Evolutionary conservation across 2,888 invertebrate genomes (phyloP).

Genomic region (Epistrophe eligans): DNA sequence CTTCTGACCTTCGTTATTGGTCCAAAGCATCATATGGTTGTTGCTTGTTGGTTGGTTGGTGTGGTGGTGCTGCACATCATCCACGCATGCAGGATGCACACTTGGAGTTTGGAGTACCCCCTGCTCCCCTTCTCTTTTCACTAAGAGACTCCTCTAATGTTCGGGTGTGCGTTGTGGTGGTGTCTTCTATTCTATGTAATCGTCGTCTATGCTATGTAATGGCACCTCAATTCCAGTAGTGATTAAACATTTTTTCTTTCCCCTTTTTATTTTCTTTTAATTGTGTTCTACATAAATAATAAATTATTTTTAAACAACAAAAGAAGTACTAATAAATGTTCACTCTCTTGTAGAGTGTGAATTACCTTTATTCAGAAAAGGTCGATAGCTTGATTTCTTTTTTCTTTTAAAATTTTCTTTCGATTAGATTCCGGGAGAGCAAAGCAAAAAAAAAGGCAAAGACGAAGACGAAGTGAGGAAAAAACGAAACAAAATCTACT

Average conservation of each 20-base stretch:
- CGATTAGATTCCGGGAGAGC: constrained; percentile 62
- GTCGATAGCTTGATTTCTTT: constrained; percentile 72
- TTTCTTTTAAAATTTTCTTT: constrained; percentile 48
- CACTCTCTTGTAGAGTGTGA: constrained; percentile 45
- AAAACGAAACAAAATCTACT: constrained; percentile 65
- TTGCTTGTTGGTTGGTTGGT: constrained; percentile 58
- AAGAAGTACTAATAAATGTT: constrained; percentile 15
- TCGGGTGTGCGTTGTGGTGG: background rate
- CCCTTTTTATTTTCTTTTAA: constrained; percentile 16
- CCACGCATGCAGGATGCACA: constrained; percentile 75
- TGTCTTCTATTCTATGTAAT: constrained; percentile 12
- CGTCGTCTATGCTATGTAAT: constrained; percentile 49
- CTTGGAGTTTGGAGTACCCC: constrained; percentile 61
- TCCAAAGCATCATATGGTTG: constrained; percentile 75
- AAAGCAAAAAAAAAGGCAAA: constrained; percentile 45
- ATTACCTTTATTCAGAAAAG: constrained; percentile 69
- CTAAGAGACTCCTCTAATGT: background rate
- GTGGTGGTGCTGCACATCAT: constrained; percentile 69
- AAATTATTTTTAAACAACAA: constrained; percentile 36
- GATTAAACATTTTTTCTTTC: constrained; percentile 51
- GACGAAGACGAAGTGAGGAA: constrained; percentile 50
- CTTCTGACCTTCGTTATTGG: constrained; percentile 73
- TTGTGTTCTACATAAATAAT: constrained; percentile 47
- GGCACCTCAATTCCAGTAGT: constrained; percentile 65
- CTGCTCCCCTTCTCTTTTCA: background rate